Base-by-base conservation (phyloP, 2,888 invertebrate genomes). In the Torymus aiolomorphi region DNA sequence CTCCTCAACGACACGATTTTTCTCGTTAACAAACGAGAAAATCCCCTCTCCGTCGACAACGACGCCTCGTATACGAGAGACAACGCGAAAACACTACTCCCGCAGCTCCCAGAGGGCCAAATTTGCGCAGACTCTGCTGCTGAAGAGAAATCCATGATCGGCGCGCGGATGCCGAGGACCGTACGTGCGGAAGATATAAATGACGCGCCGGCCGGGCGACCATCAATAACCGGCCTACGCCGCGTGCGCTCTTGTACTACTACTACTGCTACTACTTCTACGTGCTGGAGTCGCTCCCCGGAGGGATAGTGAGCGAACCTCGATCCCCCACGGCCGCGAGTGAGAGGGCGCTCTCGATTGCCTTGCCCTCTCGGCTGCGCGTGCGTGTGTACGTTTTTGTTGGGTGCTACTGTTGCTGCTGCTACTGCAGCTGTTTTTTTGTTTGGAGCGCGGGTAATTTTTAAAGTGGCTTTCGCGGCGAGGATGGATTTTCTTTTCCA, bases 111-210 rank as follows among this genome's bases (percentile, higher is more conserved):
- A 14, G 14, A 62, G 62, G 69, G 59, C 13, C 56, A 59, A 65
- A 57, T 71, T 65, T 12, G 51, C 57, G 49, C 18, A 31, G 18
- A 20, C 4, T 51, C 51, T 52, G 12, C 69, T 56, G n/a, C 24
- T 16, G 65, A 57, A 31, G 76, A 65, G 82, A 83, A 83, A 83
- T 75, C 83, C 81, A 83, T 82, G 85, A 86, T 84, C 86, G 78
- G 84, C 54, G 42, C 31, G 76, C 51, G 24, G 52, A 61, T 52
- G 69, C 76, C 76, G 85, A 54, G 82, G 81, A 84, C 83, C 82
- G 83, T 85, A 87, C 87, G 87, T 84, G 86, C 85, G 85, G 84
- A 86, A 86, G 86, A 87, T 87, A 88, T 87, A 88, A 88, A 87
- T 87, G 87, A 87, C 83, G 84, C 83, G 78, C 83, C 84, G 81